Evolutionary conservation across 2,888 invertebrate species (phyloP).

Genomic region (Eueremaeus valkanovi): DNA sequence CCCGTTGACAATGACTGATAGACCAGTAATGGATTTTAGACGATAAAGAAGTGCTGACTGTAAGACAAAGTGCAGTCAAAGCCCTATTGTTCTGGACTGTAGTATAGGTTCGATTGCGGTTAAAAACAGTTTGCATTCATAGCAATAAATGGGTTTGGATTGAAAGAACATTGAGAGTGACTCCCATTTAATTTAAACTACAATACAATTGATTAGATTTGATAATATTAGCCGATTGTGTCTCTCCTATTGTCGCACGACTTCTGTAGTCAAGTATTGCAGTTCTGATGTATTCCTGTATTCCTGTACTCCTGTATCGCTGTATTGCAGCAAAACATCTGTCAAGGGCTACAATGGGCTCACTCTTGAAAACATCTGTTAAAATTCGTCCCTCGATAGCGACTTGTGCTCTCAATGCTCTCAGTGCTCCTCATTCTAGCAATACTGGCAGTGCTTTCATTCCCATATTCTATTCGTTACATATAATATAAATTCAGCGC

Average conservation of each 20-base stretch:
- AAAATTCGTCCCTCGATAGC: conserved; percentile 34
- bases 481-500: conserved; percentile 28
- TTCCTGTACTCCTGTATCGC: too few relatives aligned
- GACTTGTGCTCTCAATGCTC: conserved; percentile 26
- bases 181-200: conserved; percentile 1
- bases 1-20: conserved; percentile 31
- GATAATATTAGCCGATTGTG: conserved; percentile 22
- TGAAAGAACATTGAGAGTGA: not conserved
- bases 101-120: conserved; percentile 25
- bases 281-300: too few relatives aligned
- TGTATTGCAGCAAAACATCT: conserved; percentile 24
- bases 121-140: not conserved
- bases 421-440: not conserved
- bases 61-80: not conserved
- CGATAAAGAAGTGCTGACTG: conserved; percentile 12
- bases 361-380: conserved; percentile 38
- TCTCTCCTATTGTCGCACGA: not conserved
- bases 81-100: not conserved
- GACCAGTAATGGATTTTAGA: conserved; percentile 19
- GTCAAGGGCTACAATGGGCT: conserved; percentile 15
- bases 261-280: conserved; percentile 19
- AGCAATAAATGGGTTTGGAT: not conserved
- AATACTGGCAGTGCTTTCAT: not conserved
- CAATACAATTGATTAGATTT: conserved; percentile 25
- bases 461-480: conserved; percentile 29